A percentile compares a stretch with the other conserved stretches of the same genome.
These are phyloP conservation scores for Arothron firmamentum DNA, from an alignment of 2,113 vertebrate genomes.

Conservation along the genomic window DNA sequence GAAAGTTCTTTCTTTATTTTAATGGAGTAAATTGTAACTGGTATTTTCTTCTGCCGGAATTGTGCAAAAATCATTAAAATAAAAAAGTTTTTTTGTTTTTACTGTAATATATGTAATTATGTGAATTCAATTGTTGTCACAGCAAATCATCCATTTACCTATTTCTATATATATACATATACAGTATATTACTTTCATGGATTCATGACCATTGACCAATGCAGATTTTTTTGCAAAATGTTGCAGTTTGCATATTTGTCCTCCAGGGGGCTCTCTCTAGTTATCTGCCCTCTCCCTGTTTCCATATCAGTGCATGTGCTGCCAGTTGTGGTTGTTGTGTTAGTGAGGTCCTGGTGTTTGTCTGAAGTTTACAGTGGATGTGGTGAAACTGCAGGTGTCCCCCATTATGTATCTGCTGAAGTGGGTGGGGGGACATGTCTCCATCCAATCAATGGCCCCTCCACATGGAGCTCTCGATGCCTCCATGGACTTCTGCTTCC, in stretches of 20 bases:
- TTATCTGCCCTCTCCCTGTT: conserved; percentile 7
- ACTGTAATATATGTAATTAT: no score
- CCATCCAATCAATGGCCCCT: neutral
- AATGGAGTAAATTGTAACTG: no score
- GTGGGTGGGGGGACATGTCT: neutral
- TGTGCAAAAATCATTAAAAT: no score
- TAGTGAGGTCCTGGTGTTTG: neutral
- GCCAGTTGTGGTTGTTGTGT: neutral
- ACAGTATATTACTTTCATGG: no score
- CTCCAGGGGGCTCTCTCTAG: conserved; percentile 51
- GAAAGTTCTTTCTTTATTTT: no score
- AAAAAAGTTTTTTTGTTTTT: no score
- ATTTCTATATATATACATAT: no score
- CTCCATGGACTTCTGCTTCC: conserved; percentile 10
- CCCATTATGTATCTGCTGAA: conserved; percentile 38
- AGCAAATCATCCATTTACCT: no score
- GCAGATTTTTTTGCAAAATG: neutral
- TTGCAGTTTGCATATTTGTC: conserved; percentile 21
- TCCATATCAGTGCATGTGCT: neutral
- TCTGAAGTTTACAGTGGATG: conserved; percentile 32
- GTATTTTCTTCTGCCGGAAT: no score
- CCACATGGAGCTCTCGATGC: neutral
- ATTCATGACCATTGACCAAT: neutral
- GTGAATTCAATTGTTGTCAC: no score
- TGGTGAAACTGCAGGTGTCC: conserved; percentile 58